Percentiles rank a stretch among this genome's conserved stretches.
phyloP scores from a whole-genome alignment of 2,888 invertebrate species.

The Caenorhabditis wallacei region DNA sequence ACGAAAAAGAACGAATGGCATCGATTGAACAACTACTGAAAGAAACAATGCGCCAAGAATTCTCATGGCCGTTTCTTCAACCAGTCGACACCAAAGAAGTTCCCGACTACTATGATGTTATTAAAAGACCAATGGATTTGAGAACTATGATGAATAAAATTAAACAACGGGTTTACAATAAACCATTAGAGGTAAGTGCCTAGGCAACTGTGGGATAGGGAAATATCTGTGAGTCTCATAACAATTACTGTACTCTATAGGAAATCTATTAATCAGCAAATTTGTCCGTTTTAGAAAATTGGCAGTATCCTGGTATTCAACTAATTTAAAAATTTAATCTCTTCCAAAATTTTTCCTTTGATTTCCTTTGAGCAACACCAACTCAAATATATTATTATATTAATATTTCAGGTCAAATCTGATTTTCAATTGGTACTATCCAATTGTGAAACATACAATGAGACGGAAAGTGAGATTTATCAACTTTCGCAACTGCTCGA shows the following conservation, averaged over 20 bases:
- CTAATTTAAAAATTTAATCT: too few relatives aligned
- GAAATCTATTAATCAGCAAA: too few relatives aligned
- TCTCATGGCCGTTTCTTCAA: slow-evolving; percentile 74
- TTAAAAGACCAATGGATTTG: slow-evolving; percentile 96
- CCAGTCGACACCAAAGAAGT: slow-evolving; percentile 75
- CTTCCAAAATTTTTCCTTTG: too few relatives aligned
- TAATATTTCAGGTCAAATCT: slow-evolving; percentile 60
- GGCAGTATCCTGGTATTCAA: too few relatives aligned
- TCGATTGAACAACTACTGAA: slow-evolving; percentile 67
- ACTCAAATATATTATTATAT: too few relatives aligned
- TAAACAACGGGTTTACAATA: slow-evolving; percentile 71
- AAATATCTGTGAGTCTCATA: too few relatives aligned
- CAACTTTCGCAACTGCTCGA: slow-evolving; percentile 35
- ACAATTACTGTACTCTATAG: too few relatives aligned
- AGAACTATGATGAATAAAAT: slow-evolving; percentile 88
- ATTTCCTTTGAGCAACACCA: too few relatives aligned
- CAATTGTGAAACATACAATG: slow-evolving; percentile 97
- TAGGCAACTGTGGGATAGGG: too few relatives aligned
- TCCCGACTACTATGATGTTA: slow-evolving; percentile 91
- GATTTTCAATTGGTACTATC: slow-evolving; percentile 90
- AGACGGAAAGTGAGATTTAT: slow-evolving; percentile 91
- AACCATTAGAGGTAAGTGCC: slow-evolving; percentile 55
- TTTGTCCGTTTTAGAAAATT: too few relatives aligned
- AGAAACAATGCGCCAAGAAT: slow-evolving; percentile 73
- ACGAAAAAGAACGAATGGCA: slow-evolving; percentile 65